Percentiles rank a stretch among this genome's conserved stretches.
Conservation (phyloP, 2,888 invertebrate species). For the Nymphalis polychloros region DNA sequence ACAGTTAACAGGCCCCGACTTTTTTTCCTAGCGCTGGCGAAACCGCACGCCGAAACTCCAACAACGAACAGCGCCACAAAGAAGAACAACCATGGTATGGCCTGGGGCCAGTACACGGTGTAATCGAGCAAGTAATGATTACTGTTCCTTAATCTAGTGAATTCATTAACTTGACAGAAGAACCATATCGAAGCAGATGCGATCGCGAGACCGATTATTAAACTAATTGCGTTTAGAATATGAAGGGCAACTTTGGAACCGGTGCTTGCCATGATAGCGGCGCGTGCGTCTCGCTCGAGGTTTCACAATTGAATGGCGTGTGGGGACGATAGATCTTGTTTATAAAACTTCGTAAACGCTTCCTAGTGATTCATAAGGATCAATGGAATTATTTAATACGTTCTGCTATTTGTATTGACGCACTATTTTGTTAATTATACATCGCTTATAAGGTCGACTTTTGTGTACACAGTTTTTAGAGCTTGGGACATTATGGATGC, state of each 20-base stretch:
- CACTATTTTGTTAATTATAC: not conserved
- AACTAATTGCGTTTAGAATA: constrained; percentile 58
- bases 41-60: constrained; percentile 62
- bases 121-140: constrained; percentile 73
- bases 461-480: not conserved
- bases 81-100: constrained; percentile 72
- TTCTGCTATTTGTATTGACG: not conserved
- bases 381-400: constrained; percentile 29
- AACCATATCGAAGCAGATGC: constrained; percentile 64
- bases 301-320: constrained; percentile 61
- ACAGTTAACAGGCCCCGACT: constrained; percentile 55
- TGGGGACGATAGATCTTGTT: constrained; percentile 40
- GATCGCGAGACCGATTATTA: constrained; percentile 57
- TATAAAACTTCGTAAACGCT: constrained; percentile 46
- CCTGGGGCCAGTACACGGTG: constrained; percentile 74
- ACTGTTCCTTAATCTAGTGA: constrained; percentile 61
- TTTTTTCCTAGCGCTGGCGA: constrained; percentile 58
- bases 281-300: constrained; percentile 38
- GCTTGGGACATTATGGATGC: not conserved
- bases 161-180: constrained; percentile 60
- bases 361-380: constrained; percentile 42
- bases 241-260: constrained; percentile 47
- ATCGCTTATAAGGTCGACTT: not conserved
- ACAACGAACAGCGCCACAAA: constrained; percentile 60
- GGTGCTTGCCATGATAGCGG: constrained; percentile 44